These are phyloP conservation scores for Phylloscopus trochiloides DNA, from an alignment of 2,113 vertebrate genomes.

Conservation along the genomic window DNA sequence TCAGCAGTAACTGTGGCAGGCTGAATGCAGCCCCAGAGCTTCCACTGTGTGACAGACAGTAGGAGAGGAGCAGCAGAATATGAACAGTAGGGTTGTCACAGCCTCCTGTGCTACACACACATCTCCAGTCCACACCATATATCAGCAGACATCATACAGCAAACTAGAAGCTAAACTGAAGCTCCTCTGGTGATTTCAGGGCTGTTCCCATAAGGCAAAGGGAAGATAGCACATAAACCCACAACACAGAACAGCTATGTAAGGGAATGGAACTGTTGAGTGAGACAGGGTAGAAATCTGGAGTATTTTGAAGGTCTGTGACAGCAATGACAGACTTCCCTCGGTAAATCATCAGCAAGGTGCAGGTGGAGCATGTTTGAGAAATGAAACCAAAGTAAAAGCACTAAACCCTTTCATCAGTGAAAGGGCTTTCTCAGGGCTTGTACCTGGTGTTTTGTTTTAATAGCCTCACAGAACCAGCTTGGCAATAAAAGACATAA, in stretches of 20 bases:
- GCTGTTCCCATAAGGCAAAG: background rate
- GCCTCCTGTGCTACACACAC: background rate
- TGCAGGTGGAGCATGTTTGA: background rate
- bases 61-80: background rate
- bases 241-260: accelerated
- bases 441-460: background rate
- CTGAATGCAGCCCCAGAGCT: background rate
- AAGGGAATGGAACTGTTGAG: background rate
- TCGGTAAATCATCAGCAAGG: background rate
- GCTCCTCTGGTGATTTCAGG: background rate
- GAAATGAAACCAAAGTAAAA: background rate
- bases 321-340: background rate
- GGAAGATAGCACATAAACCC: background rate
- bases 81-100: accelerated
- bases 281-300: background rate
- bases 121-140: background rate
- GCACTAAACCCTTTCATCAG: background rate
- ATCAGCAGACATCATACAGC: background rate
- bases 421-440: background rate
- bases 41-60: accelerated
- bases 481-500: background rate
- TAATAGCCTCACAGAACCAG: background rate
- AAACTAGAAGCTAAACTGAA: background rate
- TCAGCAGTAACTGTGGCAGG: background rate
- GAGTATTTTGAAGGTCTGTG: background rate